phyloP scores from a whole-genome alignment of 2,797 vertebrate species.

The Corythornis leucogaster region DNA sequence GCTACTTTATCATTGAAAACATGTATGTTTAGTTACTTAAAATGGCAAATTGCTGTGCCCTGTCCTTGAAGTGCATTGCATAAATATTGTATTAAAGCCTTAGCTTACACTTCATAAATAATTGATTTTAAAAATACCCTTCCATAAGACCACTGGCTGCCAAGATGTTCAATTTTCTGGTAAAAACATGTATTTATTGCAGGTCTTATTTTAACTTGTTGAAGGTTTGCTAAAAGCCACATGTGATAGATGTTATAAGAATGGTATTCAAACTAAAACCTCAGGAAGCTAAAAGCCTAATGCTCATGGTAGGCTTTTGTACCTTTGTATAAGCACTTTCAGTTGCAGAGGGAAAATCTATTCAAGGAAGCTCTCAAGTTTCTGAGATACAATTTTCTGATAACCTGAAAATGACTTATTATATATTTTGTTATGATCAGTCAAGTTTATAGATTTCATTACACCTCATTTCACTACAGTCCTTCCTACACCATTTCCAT shows the following conservation, averaged over 20 bases:
- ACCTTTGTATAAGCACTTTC: constrained; percentile 43
- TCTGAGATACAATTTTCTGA: constrained; percentile 23
- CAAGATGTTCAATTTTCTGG: constrained; percentile 69
- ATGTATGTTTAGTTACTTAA: constrained; percentile 61
- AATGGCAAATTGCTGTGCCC: constrained; percentile 65
- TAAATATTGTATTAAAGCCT: constrained; percentile 78
- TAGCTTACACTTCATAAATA: constrained; percentile 79
- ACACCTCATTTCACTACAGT: neutral
- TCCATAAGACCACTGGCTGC: constrained; percentile 67
- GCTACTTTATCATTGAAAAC: constrained; percentile 59
- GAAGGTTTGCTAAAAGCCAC: constrained; percentile 75
- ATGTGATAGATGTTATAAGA: constrained; percentile 58
- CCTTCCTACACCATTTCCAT: constrained; percentile 27
- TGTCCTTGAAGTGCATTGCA: constrained; percentile 74
- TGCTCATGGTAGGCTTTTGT: constrained; percentile 61
- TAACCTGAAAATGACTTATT: constrained; percentile 28
- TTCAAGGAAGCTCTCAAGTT: constrained; percentile 45
- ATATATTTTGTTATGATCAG: constrained; percentile 30
- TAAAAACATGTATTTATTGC: constrained; percentile 76
- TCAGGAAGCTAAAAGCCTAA: constrained; percentile 44
- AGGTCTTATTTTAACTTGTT: constrained; percentile 61
- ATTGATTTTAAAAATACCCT: constrained; percentile 74
- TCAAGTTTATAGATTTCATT: constrained; percentile 51
- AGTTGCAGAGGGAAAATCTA: constrained; percentile 40
- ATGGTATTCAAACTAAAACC: constrained; percentile 61